phyloP scores from a whole-genome alignment of 2,888 invertebrate genomes.

The Xanthia togata region DNA sequence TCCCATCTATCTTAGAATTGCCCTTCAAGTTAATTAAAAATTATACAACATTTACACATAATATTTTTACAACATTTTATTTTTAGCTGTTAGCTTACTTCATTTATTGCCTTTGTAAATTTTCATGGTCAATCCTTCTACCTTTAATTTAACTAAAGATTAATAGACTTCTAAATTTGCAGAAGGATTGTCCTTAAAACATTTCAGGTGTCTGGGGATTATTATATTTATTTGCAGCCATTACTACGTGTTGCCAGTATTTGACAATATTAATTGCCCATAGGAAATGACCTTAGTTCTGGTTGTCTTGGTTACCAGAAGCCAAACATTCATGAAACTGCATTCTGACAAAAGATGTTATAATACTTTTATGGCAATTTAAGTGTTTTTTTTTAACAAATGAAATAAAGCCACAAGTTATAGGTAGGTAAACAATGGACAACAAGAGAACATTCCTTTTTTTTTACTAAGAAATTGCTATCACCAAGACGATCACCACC shows the following conservation, averaged over 20 bases:
- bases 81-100: not conserved
- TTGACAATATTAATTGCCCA: not conserved
- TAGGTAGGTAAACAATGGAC: not conserved
- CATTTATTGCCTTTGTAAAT: too few relatives aligned
- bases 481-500: not conserved
- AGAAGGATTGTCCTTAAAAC: too few relatives aligned
- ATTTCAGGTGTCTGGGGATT: too few relatives aligned
- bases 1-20: not conserved
- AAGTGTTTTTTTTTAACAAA: not conserved
- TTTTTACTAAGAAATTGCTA: not conserved
- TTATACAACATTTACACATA: too few relatives aligned
- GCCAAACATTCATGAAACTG: slow-evolving; percentile 8
- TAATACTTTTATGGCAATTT: not conserved
- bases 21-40: not conserved
- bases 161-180: too few relatives aligned
- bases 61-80: too few relatives aligned
- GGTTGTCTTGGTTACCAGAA: slow-evolving; percentile 19
- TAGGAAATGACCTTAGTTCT: not conserved
- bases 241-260: not conserved
- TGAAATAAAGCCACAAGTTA: not conserved
- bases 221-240: not conserved
- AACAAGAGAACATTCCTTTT: not conserved
- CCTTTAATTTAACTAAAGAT: too few relatives aligned
- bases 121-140: too few relatives aligned
- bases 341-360: not conserved